phyloP scores from a whole-genome alignment of 2,888 invertebrate species.

The Pyrrhia umbra region DNA sequence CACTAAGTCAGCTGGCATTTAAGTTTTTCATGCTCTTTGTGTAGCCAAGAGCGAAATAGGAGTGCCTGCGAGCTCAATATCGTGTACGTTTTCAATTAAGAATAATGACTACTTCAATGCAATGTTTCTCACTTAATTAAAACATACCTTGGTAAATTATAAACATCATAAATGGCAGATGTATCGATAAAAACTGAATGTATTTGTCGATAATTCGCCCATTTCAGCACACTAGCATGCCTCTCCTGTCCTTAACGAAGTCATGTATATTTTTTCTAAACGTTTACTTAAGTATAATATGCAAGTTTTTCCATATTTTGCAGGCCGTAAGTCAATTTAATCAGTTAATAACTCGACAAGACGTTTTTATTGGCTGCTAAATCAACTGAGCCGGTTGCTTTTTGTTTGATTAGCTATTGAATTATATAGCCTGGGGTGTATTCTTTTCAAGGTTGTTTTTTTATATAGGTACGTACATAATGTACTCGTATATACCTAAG shows the following conservation, averaged over 20 bases:
- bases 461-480: background rate
- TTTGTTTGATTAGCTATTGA: slow-evolving; percentile 23
- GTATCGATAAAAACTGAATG: slow-evolving; percentile 76
- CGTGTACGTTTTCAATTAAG: slow-evolving; percentile 70
- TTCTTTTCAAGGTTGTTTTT: slow-evolving; percentile 5
- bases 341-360: slow-evolving; percentile 68
- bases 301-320: slow-evolving; percentile 68
- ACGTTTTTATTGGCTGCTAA: slow-evolving; percentile 57
- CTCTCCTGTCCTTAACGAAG: slow-evolving; percentile 67
- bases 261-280: slow-evolving; percentile 68
- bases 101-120: slow-evolving; percentile 73
- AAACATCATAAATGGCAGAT: slow-evolving; percentile 76
- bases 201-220: slow-evolving; percentile 75
- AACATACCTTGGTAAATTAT: slow-evolving; percentile 72
- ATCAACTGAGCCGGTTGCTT: slow-evolving; percentile 28
- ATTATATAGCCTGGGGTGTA: background rate
- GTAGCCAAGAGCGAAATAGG: slow-evolving; percentile 38
- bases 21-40: slow-evolving; percentile 27
- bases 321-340: slow-evolving; percentile 71
- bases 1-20: slow-evolving; percentile 25
- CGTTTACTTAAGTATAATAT: slow-evolving; percentile 57
- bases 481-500: background rate
- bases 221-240: slow-evolving; percentile 67
- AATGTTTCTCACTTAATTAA: slow-evolving; percentile 85
- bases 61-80: slow-evolving; percentile 28